phyloP scores from a whole-genome alignment of 2,113 vertebrate genomes.

The Paraplagusia blochii region DNA sequence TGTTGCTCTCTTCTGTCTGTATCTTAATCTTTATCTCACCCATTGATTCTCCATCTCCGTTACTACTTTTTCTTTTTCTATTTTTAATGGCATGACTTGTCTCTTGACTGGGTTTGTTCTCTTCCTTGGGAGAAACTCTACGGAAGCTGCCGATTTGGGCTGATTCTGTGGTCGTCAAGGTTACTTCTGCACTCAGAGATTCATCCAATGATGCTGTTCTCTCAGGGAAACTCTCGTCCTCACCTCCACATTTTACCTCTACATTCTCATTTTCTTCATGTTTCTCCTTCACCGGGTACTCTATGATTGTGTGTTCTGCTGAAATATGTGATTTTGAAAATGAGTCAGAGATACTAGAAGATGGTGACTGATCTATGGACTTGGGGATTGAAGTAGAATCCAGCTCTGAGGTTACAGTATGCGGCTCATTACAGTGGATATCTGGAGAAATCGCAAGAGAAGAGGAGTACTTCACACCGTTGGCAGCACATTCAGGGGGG shows the following conservation, averaged over 20 bases:
- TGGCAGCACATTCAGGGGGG: slow-evolving; percentile 37
- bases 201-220: slow-evolving; percentile 41
- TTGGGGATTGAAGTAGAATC: slow-evolving; percentile 29
- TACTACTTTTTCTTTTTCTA: slow-evolving; percentile 52
- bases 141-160: slow-evolving; percentile 44
- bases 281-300: slow-evolving; percentile 39
- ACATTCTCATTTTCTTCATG: slow-evolving; percentile 24
- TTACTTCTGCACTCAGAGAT: slow-evolving; percentile 71
- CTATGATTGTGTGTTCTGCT: slow-evolving; percentile 18
- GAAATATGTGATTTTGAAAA: slow-evolving; percentile 33
- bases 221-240: slow-evolving; percentile 18
- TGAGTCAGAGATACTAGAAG: slow-evolving; percentile 71
- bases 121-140: slow-evolving; percentile 45
- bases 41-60: slow-evolving; percentile 22
- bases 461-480: slow-evolving; percentile 72
- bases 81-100: slow-evolving; percentile 2
- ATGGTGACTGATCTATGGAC: slow-evolving; percentile 46
- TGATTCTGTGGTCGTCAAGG: slow-evolving; percentile 65
- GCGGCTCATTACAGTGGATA: slow-evolving; percentile 55
- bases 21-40: slow-evolving; percentile 53
- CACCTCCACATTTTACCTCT: slow-evolving; percentile 16
- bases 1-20: slow-evolving; percentile 30
- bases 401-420: slow-evolving; percentile 26
- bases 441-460: slow-evolving; percentile 68
- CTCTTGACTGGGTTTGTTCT: slow-evolving; percentile 24